These are phyloP conservation scores for Heteractis magnifica DNA, from an alignment of 92 coral and sea anemone genomes.

Conservation along the genomic window DNA sequence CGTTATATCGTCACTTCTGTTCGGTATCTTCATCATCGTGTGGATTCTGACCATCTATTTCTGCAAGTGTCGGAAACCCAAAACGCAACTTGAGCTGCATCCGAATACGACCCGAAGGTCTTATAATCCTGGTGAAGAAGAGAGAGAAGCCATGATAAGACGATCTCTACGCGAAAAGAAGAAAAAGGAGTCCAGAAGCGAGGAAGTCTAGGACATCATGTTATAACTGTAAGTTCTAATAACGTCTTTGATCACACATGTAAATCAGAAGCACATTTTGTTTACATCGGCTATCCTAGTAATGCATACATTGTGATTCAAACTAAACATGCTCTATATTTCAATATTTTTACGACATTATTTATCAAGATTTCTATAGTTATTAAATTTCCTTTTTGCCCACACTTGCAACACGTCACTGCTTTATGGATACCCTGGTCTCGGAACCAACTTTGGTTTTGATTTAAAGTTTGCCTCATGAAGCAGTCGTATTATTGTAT, in stretches of 20 bases:
- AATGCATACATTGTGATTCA: too few species aligned
- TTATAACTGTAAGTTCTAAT: background rate
- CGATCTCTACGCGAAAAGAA: slow-evolving; percentile 22
- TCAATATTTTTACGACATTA: too few species aligned
- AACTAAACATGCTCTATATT: too few species aligned
- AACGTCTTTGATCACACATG: background rate
- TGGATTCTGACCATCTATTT: slow-evolving; percentile 56
- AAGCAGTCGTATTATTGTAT: too few species aligned
- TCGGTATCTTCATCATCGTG: slow-evolving; percentile 44
- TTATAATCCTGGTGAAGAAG: slow-evolving; percentile 18
- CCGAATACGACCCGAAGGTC: background rate
- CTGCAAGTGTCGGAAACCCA: slow-evolving; percentile 32
- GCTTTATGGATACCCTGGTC: too few species aligned
- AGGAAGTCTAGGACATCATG: background rate
- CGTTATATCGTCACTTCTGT: slow-evolving; percentile 57
- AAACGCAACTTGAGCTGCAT: background rate
- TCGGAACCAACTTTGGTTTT: too few species aligned
- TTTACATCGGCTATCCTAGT: too few species aligned
- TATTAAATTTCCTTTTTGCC: too few species aligned
- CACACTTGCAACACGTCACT: too few species aligned
- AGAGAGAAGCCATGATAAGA: slow-evolving; percentile 34
- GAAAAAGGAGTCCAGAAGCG: background rate
- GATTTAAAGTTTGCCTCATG: too few species aligned
- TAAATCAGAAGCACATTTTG: too few species aligned
- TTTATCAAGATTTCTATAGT: too few species aligned